Conservation (phyloP, 1,140 invertebrate species). For the Caligus rogercresseyi region DNA sequence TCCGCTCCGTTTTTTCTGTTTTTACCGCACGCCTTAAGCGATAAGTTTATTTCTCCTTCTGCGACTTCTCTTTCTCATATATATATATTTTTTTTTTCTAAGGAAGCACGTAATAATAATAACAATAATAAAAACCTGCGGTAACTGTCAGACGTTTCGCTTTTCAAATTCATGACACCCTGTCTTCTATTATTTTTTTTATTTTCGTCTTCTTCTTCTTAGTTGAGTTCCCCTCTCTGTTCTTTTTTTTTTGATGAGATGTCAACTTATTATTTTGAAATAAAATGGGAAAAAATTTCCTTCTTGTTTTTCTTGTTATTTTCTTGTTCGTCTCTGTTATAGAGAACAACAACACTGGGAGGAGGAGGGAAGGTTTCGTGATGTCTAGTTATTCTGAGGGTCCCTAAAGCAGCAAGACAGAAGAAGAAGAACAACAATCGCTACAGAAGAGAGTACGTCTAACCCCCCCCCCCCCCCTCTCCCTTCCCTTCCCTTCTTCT, state of each 20-base stretch:
- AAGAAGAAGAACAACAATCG: neutral
- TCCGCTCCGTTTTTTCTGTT: neutral
- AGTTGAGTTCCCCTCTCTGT: neutral
- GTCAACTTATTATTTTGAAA: neutral
- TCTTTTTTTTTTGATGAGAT: neutral
- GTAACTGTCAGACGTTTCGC: neutral
- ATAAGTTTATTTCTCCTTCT: neutral
- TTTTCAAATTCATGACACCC: neutral
- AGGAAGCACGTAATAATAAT: neutral
- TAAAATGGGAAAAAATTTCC: neutral
- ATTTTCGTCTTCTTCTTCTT: neutral
- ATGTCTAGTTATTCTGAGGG: too few relatives aligned
- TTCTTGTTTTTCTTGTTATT: neutral
- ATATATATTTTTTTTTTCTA: too few relatives aligned
- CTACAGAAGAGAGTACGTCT: too few relatives aligned
- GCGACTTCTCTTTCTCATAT: too few relatives aligned
- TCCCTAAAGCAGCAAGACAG: neutral
- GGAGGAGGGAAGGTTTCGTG: slow-evolving; percentile 1
- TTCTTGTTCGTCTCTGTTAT: neutral
- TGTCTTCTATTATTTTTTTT: neutral
- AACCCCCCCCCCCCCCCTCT: neutral
- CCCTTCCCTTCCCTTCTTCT: slow-evolving; percentile 6
- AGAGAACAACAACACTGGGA: too few relatives aligned
- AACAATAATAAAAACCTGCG: neutral
- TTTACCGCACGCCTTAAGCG: neutral